phyloP scores from a whole-genome alignment of 2,888 invertebrate genomes.

The Argynnis bischoffii region DNA sequence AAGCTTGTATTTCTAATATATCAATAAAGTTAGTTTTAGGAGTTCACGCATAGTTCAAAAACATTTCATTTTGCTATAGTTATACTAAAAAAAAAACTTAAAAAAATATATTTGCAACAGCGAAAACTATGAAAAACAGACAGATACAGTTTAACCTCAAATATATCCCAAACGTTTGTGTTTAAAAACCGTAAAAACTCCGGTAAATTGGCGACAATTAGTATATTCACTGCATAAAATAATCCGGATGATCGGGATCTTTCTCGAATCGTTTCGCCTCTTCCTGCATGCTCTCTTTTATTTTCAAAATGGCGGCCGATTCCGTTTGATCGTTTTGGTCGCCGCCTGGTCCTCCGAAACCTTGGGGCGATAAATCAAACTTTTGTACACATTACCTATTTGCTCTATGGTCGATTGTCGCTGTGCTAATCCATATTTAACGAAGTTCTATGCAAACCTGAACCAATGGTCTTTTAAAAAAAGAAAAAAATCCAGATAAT shows the following conservation, averaged over 20 bases:
- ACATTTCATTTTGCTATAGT: too few relatives aligned
- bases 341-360: conserved; percentile 80
- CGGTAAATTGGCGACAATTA: conserved; percentile 22
- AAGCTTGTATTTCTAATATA: too few relatives aligned
- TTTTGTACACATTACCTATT: conserved; percentile 43
- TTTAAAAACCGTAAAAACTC: conserved; percentile 27
- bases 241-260: conserved; percentile 98
- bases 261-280: conserved; percentile 99
- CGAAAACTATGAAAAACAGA: neutral
- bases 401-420: conserved; percentile 24
- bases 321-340: conserved; percentile 94
- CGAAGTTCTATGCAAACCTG: conserved; percentile 3
- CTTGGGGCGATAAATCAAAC: conserved; percentile 48
- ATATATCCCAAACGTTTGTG: conserved; percentile 29
- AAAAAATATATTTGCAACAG: too few relatives aligned
- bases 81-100: too few relatives aligned
- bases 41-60: too few relatives aligned
- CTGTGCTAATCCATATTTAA: neutral
- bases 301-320: conserved; percentile 99
- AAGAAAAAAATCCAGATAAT: neutral
- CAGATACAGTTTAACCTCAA: conserved; percentile 8
- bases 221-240: conserved; percentile 94
- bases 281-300: conserved; percentile 99
- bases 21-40: too few relatives aligned
- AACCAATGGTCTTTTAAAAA: conserved; percentile 3